Percentiles rank a stretch among this genome's conserved stretches.
Conservation (phyloP, 2,797 vertebrate species). For the Holocentrus rufus region DNA sequence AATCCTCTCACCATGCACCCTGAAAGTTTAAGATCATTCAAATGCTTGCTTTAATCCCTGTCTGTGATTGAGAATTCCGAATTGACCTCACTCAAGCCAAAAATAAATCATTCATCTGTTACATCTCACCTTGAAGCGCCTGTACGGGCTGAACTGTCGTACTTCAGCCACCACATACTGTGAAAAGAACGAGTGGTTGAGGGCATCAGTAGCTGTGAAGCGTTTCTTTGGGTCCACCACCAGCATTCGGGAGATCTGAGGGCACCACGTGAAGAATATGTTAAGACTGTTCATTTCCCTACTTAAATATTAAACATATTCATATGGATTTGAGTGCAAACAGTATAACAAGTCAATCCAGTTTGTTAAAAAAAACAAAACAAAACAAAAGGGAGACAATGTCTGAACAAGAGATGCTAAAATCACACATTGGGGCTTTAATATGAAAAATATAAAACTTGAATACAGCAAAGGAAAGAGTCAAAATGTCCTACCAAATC, state of each 20-base stretch:
- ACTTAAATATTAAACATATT: neutral
- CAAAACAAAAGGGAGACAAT: neutral
- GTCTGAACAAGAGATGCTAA: neutral
- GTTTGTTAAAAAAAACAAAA: too few relatives aligned
- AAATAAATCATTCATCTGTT: neutral
- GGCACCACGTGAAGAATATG: neutral
- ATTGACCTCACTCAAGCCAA: neutral
- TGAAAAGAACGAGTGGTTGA: constrained; percentile 96
- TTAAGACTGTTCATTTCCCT: neutral
- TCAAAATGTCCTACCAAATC: constrained; percentile 86
- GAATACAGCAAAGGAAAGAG: neutral
- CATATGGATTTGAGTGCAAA: neutral
- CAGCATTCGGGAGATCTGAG: constrained; percentile 92
- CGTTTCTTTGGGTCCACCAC: constrained; percentile 88
- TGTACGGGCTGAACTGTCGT: constrained; percentile 92
- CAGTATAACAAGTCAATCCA: neutral
- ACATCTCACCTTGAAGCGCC: constrained; percentile 90
- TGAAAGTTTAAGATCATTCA: neutral
- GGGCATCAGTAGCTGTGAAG: constrained; percentile 86
- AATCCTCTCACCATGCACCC: neutral
- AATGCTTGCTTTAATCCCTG: neutral
- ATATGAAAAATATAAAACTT: too few relatives aligned
- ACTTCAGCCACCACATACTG: constrained; percentile 93
- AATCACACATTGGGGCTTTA: too few relatives aligned
- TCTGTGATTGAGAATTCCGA: neutral